These are phyloP conservation scores for Chironomus striatipennis DNA, from an alignment of 1,140 invertebrate genomes.

Conservation along the genomic window DNA sequence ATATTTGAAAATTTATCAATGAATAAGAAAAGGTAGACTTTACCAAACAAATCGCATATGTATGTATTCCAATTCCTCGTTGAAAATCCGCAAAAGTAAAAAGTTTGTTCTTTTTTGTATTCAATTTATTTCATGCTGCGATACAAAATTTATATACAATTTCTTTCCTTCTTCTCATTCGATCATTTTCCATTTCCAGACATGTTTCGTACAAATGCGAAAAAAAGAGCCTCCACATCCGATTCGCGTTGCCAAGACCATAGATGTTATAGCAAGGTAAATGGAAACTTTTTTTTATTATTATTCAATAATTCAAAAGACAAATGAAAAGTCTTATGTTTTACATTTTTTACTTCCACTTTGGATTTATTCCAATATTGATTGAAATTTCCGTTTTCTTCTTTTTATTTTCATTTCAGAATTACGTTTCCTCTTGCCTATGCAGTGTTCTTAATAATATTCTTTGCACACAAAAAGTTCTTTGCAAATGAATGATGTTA, in stretches of 20 bases:
- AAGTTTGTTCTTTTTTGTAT: neutral
- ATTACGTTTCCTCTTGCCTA: slow-evolving; percentile 87
- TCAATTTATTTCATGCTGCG: neutral
- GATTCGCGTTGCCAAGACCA: slow-evolving; percentile 85
- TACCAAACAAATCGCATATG: too few species aligned
- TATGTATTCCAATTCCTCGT: neutral
- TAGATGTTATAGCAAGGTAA: slow-evolving; percentile 75
- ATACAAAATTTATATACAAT: neutral
- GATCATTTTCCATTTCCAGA: slow-evolving; percentile 42
- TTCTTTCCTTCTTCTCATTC: neutral
- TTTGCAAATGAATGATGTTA: slow-evolving; percentile 39
- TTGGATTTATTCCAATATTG: neutral
- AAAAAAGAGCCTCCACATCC: slow-evolving; percentile 85
- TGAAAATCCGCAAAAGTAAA: neutral
- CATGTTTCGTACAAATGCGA: slow-evolving; percentile 66
- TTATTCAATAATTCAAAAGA: neutral
- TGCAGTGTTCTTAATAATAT: slow-evolving; percentile 85
- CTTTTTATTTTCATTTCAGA: slow-evolving; percentile 34
- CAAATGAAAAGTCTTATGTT: neutral
- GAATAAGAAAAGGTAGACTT: too few species aligned
- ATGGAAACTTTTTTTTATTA: neutral
- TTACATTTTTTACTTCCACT: too few species aligned
- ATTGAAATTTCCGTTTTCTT: neutral
- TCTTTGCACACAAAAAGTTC: slow-evolving; percentile 84
- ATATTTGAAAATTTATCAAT: too few species aligned